Percentiles rank a stretch among this genome's conserved stretches.
These are phyloP conservation scores for Drosophila pseudoobscura DNA, from an alignment of 1,140 invertebrate genomes.

Conservation along the genomic window DNA sequence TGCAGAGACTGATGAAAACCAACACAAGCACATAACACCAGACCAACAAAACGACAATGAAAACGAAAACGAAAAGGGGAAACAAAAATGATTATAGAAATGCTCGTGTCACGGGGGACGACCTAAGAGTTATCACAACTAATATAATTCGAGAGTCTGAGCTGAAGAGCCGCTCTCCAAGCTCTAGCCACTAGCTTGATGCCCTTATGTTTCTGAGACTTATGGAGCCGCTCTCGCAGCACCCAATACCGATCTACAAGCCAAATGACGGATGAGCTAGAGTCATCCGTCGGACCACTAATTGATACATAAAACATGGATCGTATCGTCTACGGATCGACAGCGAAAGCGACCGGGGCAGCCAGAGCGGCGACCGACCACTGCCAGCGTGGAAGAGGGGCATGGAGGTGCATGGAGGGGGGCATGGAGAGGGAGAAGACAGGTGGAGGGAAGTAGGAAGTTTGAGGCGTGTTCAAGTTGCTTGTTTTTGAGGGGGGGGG, in stretches of 20 bases:
- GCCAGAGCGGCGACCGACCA: conserved; percentile 44
- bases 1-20: conserved; percentile 15
- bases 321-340: conserved; percentile 6
- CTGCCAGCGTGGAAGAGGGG: not conserved
- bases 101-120: conserved; percentile 3
- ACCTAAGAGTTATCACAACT: not conserved
- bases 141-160: no score
- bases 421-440: not conserved
- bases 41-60: not conserved
- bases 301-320: conserved; percentile 49
- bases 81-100: conserved; percentile 21
- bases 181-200: no score
- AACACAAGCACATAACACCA: conserved; percentile 6
- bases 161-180: no score
- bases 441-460: conserved; percentile 1
- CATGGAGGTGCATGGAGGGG: not conserved
- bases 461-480: conserved; percentile 38
- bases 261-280: conserved; percentile 36
- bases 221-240: conserved; percentile 15
- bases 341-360: conserved; percentile 12
- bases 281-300: conserved; percentile 38
- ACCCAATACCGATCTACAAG: not conserved
- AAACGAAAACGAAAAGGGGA: conserved; percentile 10
- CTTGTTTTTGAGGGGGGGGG: conserved; percentile 6
- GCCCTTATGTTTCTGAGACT: not conserved